Percentiles rank a stretch among this genome's conserved stretches.
Evolutionary conservation across 2,888 invertebrate genomes (phyloP).

Genomic region (Aphidius colemani): DNA sequence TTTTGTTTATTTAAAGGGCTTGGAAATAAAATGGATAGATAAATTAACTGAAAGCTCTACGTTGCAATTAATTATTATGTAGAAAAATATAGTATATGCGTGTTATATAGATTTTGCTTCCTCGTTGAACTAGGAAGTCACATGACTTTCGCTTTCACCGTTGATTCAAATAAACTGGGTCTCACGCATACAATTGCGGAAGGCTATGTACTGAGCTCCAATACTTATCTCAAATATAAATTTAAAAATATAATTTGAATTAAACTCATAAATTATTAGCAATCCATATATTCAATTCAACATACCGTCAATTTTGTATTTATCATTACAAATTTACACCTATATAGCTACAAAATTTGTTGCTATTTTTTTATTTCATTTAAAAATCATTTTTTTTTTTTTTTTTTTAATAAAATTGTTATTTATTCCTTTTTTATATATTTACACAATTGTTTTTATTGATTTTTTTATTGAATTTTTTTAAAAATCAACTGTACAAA

Average conservation of each 20-base stretch:
- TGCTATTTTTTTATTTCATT: background rate
- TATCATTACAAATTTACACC: too few relatives aligned
- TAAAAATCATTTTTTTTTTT: slow-evolving; percentile 12
- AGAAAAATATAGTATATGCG: slow-evolving; percentile 16
- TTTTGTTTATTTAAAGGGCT: too few relatives aligned
- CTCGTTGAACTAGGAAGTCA: slow-evolving; percentile 47
- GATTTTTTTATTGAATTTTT: too few relatives aligned
- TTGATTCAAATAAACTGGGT: slow-evolving; percentile 53
- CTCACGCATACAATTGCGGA: slow-evolving; percentile 42
- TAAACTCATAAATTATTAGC: background rate
- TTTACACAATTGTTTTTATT: background rate
- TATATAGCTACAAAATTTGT: too few relatives aligned
- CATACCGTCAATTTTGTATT: too few relatives aligned
- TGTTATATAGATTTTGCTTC: slow-evolving; percentile 32
- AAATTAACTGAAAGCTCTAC: slow-evolving; percentile 20
- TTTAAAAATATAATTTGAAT: slow-evolving; percentile 2
- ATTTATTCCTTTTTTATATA: background rate
- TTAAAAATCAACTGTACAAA: too few relatives aligned
- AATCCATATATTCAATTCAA: background rate
- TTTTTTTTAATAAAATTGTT: background rate
- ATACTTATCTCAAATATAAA: background rate
- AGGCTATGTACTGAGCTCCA: slow-evolving; percentile 22
- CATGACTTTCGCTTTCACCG: slow-evolving; percentile 58
- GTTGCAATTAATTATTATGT: slow-evolving; percentile 28
- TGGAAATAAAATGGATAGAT: slow-evolving; percentile 6